Evolutionary conservation across 1,140 invertebrate species (phyloP).

Genomic region (Rhagoletis pomonella): DNA sequence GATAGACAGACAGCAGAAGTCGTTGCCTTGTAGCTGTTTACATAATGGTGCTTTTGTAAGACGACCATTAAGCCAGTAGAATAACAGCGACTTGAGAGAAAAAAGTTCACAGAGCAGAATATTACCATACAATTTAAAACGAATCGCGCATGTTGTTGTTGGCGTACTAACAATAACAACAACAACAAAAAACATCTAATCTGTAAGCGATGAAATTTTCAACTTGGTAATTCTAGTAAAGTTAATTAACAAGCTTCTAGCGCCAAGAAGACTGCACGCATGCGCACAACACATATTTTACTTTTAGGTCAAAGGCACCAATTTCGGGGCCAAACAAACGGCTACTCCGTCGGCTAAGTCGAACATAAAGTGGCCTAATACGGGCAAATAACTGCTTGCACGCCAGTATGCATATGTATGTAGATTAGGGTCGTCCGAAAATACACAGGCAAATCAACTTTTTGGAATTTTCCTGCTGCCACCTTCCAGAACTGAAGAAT

Average conservation of each 20-base stretch:
- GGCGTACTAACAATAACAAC: background rate
- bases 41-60: background rate
- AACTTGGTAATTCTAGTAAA: background rate
- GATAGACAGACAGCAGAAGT: background rate
- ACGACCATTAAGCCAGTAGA: constrained; percentile 9
- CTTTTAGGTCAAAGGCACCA: constrained; percentile 33
- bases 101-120: background rate
- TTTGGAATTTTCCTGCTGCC: no score
- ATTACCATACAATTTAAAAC: background rate
- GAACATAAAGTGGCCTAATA: background rate
- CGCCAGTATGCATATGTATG: background rate
- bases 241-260: constrained; percentile 47
- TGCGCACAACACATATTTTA: constrained; percentile 14
- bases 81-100: background rate
- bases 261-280: constrained; percentile 15
- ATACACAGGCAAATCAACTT: no score
- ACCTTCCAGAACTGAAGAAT: no score
- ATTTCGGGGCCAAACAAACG: constrained; percentile 18
- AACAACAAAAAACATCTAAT: background rate
- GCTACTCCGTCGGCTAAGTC: background rate
- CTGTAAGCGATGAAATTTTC: background rate
- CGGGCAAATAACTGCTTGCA: background rate
- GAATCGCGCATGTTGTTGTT: background rate
- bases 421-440: background rate
- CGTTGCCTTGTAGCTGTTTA: constrained; percentile 25